Evolutionary conservation across 2,888 invertebrate genomes (phyloP).

Genomic region (Bembecia ichneumoniformis): DNA sequence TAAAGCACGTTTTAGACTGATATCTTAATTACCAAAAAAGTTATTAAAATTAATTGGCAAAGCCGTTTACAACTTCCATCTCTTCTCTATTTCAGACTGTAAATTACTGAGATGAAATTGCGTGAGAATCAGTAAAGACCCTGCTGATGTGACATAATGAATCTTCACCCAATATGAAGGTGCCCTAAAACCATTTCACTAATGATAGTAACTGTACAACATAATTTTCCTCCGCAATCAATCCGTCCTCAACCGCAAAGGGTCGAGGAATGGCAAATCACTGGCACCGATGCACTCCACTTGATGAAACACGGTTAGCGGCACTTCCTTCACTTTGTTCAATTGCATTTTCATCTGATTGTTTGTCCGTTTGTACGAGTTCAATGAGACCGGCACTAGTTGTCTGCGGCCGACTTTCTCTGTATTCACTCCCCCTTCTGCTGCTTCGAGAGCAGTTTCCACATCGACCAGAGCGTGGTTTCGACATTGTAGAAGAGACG

Average conservation of each 20-base stretch:
- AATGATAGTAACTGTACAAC: conserved; percentile 48
- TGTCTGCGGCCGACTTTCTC: conserved; percentile 34
- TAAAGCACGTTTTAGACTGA: no score
- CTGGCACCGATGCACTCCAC: conserved; percentile 36
- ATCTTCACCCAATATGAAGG: no score
- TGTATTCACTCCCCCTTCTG: conserved; percentile 43
- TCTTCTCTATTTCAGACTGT: no score
- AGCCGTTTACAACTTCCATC: no score
- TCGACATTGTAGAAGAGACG: conserved; percentile 53
- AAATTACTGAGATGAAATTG: no score
- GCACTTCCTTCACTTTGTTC: conserved; percentile 51
- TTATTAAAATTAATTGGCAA: no score
- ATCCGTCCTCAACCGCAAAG: conserved; percentile 52
- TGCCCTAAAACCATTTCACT: conserved; percentile 1
- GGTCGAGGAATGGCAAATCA: conserved; percentile 52
- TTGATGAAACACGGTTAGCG: conserved; percentile 53
- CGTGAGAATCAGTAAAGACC: no score
- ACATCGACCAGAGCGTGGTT: conserved; percentile 64
- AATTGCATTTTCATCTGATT: conserved; percentile 15
- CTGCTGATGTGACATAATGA: no score
- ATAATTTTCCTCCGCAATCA: conserved; percentile 48
- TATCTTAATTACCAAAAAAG: no score
- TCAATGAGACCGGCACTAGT: conserved; percentile 39
- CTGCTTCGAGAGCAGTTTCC: conserved; percentile 66
- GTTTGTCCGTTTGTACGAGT: conserved; percentile 8